Evolutionary conservation across 2,888 invertebrate genomes (phyloP).

Genomic region (Stenodema calcarata): DNA sequence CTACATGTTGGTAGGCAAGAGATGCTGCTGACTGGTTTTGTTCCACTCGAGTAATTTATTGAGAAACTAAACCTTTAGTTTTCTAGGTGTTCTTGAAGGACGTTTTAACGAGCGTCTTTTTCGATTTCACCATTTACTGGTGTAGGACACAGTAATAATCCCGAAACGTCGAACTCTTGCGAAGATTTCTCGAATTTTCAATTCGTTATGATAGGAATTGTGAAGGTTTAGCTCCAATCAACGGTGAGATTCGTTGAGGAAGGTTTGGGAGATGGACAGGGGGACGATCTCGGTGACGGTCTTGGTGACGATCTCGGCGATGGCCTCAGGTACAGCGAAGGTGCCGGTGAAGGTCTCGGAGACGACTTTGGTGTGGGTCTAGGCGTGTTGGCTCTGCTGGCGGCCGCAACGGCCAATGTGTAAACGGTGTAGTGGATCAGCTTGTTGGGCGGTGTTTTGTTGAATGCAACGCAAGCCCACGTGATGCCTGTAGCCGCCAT

Average conservation of each 20-base stretch:
- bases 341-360: constrained; percentile 10
- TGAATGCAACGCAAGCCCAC: constrained; percentile 43
- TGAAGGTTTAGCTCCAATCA: not conserved
- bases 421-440: constrained; percentile 37
- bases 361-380: constrained; percentile 10
- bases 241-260: not conserved
- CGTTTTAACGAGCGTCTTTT: no score
- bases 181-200: no score
- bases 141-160: no score
- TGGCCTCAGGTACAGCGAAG: not conserved
- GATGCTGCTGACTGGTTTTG: no score
- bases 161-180: no score
- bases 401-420: not conserved
- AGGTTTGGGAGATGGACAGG: constrained; percentile 19
- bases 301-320: constrained; percentile 5
- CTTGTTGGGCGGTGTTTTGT: constrained; percentile 38
- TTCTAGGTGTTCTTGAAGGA: no score
- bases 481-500: constrained; percentile 47
- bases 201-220: no score
- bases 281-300: not conserved
- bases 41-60: no score
- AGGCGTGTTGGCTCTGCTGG: constrained; percentile 1
- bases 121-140: no score
- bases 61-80: no score
- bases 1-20: no score